Base-by-base conservation (phyloP, 2,888 invertebrate species). In the Catocala fraxini region DNA sequence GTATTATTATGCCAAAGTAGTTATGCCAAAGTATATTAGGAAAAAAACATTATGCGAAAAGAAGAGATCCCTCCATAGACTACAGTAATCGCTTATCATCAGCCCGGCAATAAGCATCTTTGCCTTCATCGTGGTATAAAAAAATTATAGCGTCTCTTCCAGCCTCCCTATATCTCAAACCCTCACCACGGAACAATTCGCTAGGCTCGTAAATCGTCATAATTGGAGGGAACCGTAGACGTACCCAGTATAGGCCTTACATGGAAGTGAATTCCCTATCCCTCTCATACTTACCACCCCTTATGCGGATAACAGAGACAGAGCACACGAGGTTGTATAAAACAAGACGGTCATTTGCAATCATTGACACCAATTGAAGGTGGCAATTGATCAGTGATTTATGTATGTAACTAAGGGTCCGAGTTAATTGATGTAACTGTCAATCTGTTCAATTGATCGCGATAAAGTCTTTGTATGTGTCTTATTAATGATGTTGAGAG, bases 161-260 rank as follows among this genome's bases (percentile, higher is more conserved):
- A 76, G 70, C 1, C 9, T 12, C 9, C 47, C 15, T 65, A 54
- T 12, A n/a, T 51, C 48, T 41, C 25, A 42, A 49, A 62, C 49
- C 35, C 48, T 58, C 58, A 65, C 75, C 74, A 64, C 71, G 62
- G 72, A 76, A 79, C 77, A 80, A 79, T 80, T 83, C 82, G 79
- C 79, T 72, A 67, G 71, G 79, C 70, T 77, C 84, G 82, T 89
- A 89, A 88, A 89, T 89, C 87, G 77, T 68, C 63, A 81, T 88
- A 89, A 89, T 89, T 88, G 88, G 86, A 85, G 81, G 77, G 76
- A 65, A 71, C 77, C 67, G 79, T 75, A 75, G 77, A 78, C 75
- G 66, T 71, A 71, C 71, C 67, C 65, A 68, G 69, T 75, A 77
- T 70, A 77, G 65, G 59, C 70, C 68, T 64, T 67, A 74, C 62